Evolutionary conservation across 2,113 vertebrate genomes (phyloP).

Genomic region (Pelodiscus sinensis): DNA sequence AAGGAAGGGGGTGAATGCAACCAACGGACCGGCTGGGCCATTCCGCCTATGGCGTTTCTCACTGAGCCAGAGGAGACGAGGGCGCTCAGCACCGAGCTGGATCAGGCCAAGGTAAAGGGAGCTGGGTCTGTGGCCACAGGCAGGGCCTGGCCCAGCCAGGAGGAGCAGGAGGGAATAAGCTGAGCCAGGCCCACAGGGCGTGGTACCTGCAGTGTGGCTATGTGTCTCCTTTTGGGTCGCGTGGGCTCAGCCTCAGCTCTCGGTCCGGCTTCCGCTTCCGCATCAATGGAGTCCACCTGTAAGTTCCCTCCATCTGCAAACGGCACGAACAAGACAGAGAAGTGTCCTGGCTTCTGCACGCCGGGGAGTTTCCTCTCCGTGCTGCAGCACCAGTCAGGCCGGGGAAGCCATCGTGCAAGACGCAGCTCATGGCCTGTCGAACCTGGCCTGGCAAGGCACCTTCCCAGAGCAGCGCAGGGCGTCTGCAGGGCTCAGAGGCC

Average conservation of each 20-base stretch:
- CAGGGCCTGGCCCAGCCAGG: not conserved
- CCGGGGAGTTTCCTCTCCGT: too few species aligned
- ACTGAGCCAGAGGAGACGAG: not conserved
- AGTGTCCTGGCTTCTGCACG: not conserved
- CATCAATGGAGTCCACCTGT: conserved; percentile 68
- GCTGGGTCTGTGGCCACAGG: not conserved
- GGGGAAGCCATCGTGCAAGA: not conserved
- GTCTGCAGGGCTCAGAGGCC: not conserved
- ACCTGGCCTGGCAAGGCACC: not conserved
- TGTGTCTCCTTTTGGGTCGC: conserved; percentile 74
- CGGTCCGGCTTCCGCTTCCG: conserved; percentile 71
- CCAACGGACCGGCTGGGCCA: not conserved
- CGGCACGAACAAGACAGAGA: not conserved
- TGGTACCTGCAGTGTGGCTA: conserved; percentile 81
- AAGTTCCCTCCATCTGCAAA: conserved; percentile 79
- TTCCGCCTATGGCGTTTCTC: not conserved
- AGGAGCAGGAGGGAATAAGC: not conserved
- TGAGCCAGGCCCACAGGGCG: not conserved
- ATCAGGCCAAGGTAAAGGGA: not conserved
- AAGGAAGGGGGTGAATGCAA: not conserved
- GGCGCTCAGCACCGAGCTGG: not conserved
- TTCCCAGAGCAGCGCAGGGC: not conserved
- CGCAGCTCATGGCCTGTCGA: not conserved
- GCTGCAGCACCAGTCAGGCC: too few species aligned
- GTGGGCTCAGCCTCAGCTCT: conserved; percentile 71